Evolutionary conservation across 2,113 vertebrate species (phyloP).

Genomic region (Ageneiosus marmoratus): DNA sequence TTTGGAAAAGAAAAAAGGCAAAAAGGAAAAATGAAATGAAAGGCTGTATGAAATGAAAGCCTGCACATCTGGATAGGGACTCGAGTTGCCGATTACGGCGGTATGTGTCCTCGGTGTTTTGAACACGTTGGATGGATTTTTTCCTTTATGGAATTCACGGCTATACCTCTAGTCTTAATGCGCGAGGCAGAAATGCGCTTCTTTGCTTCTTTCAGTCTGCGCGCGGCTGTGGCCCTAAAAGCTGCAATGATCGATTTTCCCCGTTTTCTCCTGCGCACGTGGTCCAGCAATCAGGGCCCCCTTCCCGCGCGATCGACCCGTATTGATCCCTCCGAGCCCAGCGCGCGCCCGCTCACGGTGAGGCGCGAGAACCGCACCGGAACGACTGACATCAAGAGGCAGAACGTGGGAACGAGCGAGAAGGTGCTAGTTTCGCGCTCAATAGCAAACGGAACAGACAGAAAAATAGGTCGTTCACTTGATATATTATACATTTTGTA

Average conservation of each 20-base stretch:
- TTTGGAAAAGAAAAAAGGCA: neutral
- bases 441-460: constrained; percentile 29
- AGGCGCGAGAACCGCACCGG: constrained; percentile 51
- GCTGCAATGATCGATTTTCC: constrained; percentile 84
- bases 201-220: constrained; percentile 64
- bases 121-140: constrained; percentile 34
- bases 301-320: constrained; percentile 79
- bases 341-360: constrained; percentile 55
- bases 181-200: constrained; percentile 42
- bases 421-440: constrained; percentile 31
- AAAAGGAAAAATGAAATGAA: neutral
- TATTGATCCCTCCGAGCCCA: constrained; percentile 72
- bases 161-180: constrained; percentile 30
- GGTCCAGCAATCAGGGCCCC: constrained; percentile 83
- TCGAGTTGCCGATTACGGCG: neutral
- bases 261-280: constrained; percentile 81
- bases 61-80: constrained; percentile 5
- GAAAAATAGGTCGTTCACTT: constrained; percentile 32
- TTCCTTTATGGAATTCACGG: constrained; percentile 25
- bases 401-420: constrained; percentile 45
- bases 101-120: constrained; percentile 24
- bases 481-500: neutral
- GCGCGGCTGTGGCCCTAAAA: constrained; percentile 81
- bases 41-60: constrained; percentile 15
- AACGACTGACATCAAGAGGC: constrained; percentile 54